Conservation (phyloP, 2,797 vertebrate species). For the Alcedo atthis region DNA sequence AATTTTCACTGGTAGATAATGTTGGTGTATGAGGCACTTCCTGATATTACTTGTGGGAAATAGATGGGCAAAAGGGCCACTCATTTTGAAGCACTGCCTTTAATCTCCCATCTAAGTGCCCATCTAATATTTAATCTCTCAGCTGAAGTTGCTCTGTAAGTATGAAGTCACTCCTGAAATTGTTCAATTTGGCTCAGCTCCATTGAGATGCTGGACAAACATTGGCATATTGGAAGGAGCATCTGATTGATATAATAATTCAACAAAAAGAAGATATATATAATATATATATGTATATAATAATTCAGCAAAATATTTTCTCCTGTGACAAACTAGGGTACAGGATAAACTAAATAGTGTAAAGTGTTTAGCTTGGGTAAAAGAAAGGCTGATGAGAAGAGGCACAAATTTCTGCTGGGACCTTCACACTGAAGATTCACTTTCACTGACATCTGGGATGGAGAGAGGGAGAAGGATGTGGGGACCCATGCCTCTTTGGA, state of each 20-base stretch:
- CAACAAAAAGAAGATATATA: not conserved
- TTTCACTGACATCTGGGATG: not conserved
- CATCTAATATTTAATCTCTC: not conserved
- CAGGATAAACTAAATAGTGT: not conserved
- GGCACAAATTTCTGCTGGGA: not conserved
- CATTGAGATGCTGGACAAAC: not conserved
- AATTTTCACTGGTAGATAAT: not conserved
- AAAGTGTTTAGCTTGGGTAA: too few species aligned
- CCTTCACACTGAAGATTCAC: not conserved
- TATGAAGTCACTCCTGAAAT: not conserved
- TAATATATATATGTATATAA: not conserved
- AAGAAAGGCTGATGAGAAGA: not conserved
- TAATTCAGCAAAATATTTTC: conserved; percentile 26
- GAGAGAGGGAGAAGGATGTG: not conserved
- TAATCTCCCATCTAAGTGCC: not conserved
- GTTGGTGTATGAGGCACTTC: not conserved
- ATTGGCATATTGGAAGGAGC: not conserved
- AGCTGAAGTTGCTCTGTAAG: not conserved
- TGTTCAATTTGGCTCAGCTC: not conserved
- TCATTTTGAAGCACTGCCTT: not conserved
- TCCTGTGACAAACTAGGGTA: not conserved
- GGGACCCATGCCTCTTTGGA: too few species aligned
- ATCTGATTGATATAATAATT: not conserved
- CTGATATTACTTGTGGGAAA: not conserved
- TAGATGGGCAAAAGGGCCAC: not conserved